Conservation (phyloP, 2,888 invertebrate genomes). For the Volucella zonaria region DNA sequence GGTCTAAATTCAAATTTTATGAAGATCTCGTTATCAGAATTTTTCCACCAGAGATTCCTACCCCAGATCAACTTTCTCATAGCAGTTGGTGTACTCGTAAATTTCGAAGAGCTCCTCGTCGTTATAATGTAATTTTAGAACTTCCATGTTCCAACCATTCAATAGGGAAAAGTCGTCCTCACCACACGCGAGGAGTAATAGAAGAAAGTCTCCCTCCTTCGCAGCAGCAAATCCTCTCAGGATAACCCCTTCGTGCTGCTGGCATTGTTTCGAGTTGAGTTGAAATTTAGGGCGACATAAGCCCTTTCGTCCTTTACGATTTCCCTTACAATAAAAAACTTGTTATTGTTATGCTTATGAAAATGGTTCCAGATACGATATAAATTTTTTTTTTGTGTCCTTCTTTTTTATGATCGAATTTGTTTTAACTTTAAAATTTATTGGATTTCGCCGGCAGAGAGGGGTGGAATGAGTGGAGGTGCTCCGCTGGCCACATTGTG, state of each 20-base stretch:
- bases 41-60: conserved; percentile 3
- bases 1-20: too few species aligned
- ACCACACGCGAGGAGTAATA: conserved; percentile 33
- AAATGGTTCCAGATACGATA: conserved; percentile 64
- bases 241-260: conserved; percentile 40
- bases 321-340: conserved; percentile 64
- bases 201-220: conserved; percentile 29
- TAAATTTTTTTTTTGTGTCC: conserved; percentile 25
- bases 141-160: conserved; percentile 64
- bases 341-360: conserved; percentile 71
- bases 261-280: conserved; percentile 9
- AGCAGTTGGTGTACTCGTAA: conserved; percentile 53
- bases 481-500: conserved; percentile 65
- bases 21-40: conserved; percentile 32
- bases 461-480: conserved; percentile 42
- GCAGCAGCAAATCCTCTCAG: conserved; percentile 27
- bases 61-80: background rate
- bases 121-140: conserved; percentile 67
- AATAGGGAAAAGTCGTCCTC: conserved; percentile 59
- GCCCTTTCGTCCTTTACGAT: conserved; percentile 65
- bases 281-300: conserved; percentile 44
- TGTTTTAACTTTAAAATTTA: conserved; percentile 73
- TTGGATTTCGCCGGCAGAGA: conserved; percentile 34
- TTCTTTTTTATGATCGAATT: conserved; percentile 68
- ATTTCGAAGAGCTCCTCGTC: conserved; percentile 54